Conservation (phyloP, 2,888 invertebrate species). For the Agrochola lychnidis region DNA sequence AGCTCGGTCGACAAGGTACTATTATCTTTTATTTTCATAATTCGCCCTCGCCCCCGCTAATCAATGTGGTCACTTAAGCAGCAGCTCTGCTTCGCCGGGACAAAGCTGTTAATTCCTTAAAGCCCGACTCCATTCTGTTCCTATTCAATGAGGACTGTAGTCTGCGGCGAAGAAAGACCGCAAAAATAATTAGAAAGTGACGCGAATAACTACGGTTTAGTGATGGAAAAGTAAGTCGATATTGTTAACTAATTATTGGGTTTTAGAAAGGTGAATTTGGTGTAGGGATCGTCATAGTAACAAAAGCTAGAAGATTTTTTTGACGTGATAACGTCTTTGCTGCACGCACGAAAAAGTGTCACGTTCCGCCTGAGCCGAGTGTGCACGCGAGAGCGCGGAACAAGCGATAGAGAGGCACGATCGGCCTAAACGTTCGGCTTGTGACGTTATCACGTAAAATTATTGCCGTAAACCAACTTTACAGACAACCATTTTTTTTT, state of each 20-base stretch:
- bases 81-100: constrained; percentile 73
- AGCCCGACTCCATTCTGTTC: constrained; percentile 83
- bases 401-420: no score
- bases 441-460: no score
- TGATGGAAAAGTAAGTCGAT: constrained; percentile 53
- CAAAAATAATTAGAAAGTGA: constrained; percentile 90
- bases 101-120: constrained; percentile 88
- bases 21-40: neutral
- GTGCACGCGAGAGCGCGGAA: no score
- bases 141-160: constrained; percentile 82
- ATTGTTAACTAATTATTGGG: constrained; percentile 38
- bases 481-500: no score
- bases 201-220: constrained; percentile 80
- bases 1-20: no score
- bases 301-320: neutral
- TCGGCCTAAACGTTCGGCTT: no score
- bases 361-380: no score
- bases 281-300: neutral
- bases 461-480: no score
- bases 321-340: no score
- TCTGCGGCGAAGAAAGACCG: constrained; percentile 86
- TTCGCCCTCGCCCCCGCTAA: constrained; percentile 51
- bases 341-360: no score
- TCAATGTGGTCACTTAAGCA: constrained; percentile 25
- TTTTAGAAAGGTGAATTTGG: neutral